A percentile compares a stretch with the other conserved stretches of the same genome.
Evolutionary conservation across 2,113 vertebrate genomes (phyloP).

Genomic region (Hippolais icterina): DNA sequence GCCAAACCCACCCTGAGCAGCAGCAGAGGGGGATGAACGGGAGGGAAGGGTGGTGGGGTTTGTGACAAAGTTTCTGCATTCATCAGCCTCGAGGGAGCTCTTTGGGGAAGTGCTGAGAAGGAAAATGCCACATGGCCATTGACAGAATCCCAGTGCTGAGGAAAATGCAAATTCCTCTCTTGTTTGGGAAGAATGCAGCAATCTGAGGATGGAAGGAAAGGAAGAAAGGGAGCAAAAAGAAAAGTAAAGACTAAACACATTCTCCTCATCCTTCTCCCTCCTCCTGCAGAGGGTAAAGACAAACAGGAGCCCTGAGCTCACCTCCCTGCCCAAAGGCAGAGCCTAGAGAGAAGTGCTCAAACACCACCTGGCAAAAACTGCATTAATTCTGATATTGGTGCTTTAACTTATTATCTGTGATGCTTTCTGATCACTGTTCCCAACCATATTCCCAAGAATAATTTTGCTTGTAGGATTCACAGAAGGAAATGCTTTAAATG

Average conservation of each 20-base stretch:
- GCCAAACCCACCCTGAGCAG: neutral
- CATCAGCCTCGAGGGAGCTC: constrained; percentile 19
- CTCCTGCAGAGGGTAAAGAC: neutral
- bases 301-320: neutral
- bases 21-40: neutral
- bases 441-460: neutral
- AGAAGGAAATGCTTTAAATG: neutral
- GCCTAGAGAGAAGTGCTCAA: rapidly evolving
- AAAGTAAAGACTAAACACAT: neutral
- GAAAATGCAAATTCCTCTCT: constrained; percentile 4
- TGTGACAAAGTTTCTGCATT: neutral
- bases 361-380: neutral
- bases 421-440: neutral
- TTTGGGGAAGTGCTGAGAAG: constrained; percentile 39
- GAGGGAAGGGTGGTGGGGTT: neutral
- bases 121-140: neutral
- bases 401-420: neutral
- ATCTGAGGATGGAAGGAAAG: neutral
- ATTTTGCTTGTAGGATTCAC: neutral
- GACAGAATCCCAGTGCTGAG: neutral
- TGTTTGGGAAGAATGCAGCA: neutral
- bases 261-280: neutral
- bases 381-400: neutral
- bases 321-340: neutral
- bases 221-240: neutral